Percentiles rank a stretch among this genome's conserved stretches.
Conservation (phyloP, 2,888 invertebrate species). For the Oeneis ivallda region DNA sequence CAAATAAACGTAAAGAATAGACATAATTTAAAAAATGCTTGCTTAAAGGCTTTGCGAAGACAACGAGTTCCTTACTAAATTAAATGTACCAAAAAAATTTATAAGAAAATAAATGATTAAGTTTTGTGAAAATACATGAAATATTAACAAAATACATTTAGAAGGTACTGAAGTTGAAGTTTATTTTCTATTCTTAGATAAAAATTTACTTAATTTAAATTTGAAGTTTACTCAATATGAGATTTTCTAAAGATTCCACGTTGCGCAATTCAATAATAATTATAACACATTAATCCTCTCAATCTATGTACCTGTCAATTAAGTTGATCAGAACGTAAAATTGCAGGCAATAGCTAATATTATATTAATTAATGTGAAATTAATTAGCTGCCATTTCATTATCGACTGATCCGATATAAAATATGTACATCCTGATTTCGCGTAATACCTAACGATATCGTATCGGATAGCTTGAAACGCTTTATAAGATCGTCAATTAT, state of each 20-base stretch:
- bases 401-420: neutral
- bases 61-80: conserved; percentile 36
- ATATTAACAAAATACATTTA: neutral
- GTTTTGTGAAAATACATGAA: neutral
- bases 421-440: neutral
- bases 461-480: neutral
- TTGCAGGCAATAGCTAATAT: no score
- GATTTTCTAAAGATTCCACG: neutral
- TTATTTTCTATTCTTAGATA: neutral
- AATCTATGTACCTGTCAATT: neutral
- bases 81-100: neutral
- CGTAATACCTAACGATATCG: neutral
- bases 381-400: neutral
- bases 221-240: neutral
- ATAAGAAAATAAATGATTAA: neutral
- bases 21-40: neutral
- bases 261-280: neutral
- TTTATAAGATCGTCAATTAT: neutral
- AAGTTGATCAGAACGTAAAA: no score
- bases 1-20: neutral
- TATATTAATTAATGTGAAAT: no score
- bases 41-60: conserved; percentile 35
- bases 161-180: no score
- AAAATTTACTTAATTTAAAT: neutral
- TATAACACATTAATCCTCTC: no score